These are phyloP conservation scores for Schizaphis graminum DNA, from an alignment of 2,888 invertebrate species.

Conservation along the genomic window DNA sequence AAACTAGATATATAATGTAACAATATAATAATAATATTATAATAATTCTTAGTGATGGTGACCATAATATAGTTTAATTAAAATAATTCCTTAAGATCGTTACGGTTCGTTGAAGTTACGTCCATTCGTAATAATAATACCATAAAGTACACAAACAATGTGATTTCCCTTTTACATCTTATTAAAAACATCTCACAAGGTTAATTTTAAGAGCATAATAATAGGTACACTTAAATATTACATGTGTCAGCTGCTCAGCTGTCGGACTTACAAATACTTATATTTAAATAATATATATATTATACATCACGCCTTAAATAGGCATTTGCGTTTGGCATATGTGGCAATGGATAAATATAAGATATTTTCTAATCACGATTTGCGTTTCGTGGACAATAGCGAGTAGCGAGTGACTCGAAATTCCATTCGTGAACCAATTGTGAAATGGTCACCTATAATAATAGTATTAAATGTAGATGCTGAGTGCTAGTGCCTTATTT, in stretches of 20 bases:
- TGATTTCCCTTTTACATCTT: conserved; percentile 52
- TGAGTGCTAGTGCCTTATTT: neutral
- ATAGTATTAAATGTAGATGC: neutral
- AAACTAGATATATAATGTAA: neutral
- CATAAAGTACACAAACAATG: conserved; percentile 21
- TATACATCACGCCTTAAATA: neutral
- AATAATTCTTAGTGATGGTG: neutral
- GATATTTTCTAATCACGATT: conserved; percentile 53
- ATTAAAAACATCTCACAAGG: conserved; percentile 24
- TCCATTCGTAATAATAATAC: neutral
- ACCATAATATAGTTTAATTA: conserved; percentile 9
- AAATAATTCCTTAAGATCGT: conserved; percentile 48
- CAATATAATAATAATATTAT: neutral
- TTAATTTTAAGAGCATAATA: conserved; percentile 46
- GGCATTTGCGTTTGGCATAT: neutral
- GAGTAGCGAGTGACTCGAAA: conserved; percentile 34
- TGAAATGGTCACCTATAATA: conserved; percentile 33
- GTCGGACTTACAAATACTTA: neutral
- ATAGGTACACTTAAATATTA: neutral
- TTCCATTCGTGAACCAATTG: conserved; percentile 45
- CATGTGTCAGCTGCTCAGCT: neutral
- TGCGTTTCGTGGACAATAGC: conserved; percentile 51
- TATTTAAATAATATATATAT: neutral
- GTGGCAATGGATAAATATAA: neutral
- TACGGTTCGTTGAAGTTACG: conserved; percentile 35